These are phyloP conservation scores for Eumeta japonica DNA, from an alignment of 1,140 invertebrate genomes.

Conservation along the genomic window DNA sequence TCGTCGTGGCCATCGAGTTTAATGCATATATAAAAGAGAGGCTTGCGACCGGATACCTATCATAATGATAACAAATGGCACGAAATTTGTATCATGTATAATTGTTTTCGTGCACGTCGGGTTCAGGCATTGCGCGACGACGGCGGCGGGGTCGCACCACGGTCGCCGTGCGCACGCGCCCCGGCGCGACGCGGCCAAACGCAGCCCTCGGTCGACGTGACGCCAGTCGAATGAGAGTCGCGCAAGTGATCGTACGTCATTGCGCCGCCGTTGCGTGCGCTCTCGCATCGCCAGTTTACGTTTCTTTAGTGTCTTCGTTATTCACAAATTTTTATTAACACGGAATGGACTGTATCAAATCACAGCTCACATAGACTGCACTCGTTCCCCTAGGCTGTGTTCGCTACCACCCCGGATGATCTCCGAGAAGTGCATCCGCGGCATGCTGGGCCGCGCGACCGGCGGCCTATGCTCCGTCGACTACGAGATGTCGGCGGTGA, in stretches of 20 bases:
- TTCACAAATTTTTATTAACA: constrained; percentile 32
- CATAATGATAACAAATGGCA: too few species aligned
- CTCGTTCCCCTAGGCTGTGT: constrained; percentile 24
- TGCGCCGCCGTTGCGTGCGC: not conserved
- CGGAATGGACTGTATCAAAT: constrained; percentile 33
- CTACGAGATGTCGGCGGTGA: constrained; percentile 48
- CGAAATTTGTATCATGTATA: too few species aligned
- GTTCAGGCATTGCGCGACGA: too few species aligned
- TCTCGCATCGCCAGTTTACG: constrained; percentile 39
- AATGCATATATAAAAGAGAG: too few species aligned
- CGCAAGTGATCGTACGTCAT: constrained; percentile 15
- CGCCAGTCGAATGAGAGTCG: not conserved
- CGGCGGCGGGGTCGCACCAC: too few species aligned
- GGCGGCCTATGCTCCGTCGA: constrained; percentile 20
- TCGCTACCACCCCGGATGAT: constrained; percentile 40
- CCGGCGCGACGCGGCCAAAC: too few species aligned
- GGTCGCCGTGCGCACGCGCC: too few species aligned
- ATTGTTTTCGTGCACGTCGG: too few species aligned
- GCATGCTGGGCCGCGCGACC: constrained; percentile 28
- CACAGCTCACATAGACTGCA: constrained; percentile 2
- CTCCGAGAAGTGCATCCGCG: constrained; percentile 32
- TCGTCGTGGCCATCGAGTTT: too few species aligned
- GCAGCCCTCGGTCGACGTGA: too few species aligned
- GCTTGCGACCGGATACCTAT: too few species aligned
- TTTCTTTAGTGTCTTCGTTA: constrained; percentile 21